Percentiles rank a stretch among this genome's conserved stretches.
These are phyloP conservation scores for Mesembrinibis cayennensis DNA, from an alignment of 2,113 vertebrate genomes.

Conservation along the genomic window DNA sequence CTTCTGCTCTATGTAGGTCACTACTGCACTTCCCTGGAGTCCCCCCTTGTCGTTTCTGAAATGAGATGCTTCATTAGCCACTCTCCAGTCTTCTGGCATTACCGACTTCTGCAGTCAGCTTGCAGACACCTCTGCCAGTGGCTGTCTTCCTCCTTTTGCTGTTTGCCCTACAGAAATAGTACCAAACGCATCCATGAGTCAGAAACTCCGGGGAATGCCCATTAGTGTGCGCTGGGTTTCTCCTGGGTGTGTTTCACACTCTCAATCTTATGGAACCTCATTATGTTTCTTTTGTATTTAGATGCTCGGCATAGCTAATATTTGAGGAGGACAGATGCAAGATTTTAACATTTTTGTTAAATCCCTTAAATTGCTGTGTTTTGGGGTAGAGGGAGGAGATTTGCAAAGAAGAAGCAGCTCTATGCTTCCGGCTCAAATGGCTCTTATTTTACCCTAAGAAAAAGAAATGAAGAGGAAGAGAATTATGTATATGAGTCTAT, in stretches of 20 bases:
- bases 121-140: constrained; percentile 37
- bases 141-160: neutral
- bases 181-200: neutral
- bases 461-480: neutral
- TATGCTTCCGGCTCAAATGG: neutral
- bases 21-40: constrained; percentile 19
- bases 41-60: constrained; percentile 15
- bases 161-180: constrained; percentile 39
- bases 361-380: neutral
- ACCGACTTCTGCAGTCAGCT: constrained; percentile 24
- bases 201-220: constrained; percentile 45
- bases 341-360: neutral
- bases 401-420: neutral
- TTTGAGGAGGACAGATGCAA: neutral
- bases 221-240: neutral
- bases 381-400: neutral
- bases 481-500: neutral
- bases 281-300: constrained; percentile 11
- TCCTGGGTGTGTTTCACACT: neutral
- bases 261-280: neutral
- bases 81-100: constrained; percentile 36
- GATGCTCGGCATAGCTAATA: neutral
- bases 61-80: constrained; percentile 59
- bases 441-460: neutral
- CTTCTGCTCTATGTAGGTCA: constrained; percentile 56